Conservation (phyloP, 1,140 invertebrate genomes). For the Metopolophium dirhodum region DNA sequence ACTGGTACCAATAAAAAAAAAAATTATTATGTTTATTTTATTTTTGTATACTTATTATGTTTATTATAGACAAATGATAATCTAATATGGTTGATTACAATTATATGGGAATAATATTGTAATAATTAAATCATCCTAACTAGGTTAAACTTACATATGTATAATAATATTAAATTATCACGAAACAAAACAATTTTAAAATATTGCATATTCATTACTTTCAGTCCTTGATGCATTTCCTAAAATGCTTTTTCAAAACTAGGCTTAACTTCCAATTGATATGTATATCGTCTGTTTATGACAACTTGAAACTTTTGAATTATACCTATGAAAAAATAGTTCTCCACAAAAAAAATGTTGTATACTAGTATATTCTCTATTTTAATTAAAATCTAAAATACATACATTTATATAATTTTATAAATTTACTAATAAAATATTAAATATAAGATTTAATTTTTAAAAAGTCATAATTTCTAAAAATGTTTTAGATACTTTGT, state of each 20-base stretch:
- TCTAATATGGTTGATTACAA: background rate
- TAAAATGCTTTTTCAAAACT: background rate
- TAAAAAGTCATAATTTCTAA: too few relatives aligned
- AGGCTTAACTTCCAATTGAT: background rate
- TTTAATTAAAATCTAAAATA: background rate
- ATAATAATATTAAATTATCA: background rate
- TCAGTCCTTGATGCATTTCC: background rate
- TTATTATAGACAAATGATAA: background rate
- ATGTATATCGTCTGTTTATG: background rate
- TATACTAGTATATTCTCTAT: background rate
- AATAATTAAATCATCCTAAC: background rate
- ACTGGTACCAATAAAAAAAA: conserved; percentile 31
- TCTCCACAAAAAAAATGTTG: background rate
- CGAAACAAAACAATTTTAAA: background rate
- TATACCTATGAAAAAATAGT: background rate
- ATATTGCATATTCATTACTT: background rate
- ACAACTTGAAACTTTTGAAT: too few relatives aligned
- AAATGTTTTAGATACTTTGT: background rate
- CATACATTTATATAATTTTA: too few relatives aligned
- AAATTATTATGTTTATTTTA: conserved; percentile 15
- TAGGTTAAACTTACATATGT: background rate
- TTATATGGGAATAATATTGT: background rate
- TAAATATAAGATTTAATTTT: too few relatives aligned
- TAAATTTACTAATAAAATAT: too few relatives aligned
- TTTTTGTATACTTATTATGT: background rate